A percentile compares a stretch with the other conserved stretches of the same genome.
phyloP scores from a whole-genome alignment of 2,888 invertebrate species.

The Sceliomorpha sp. region DNA sequence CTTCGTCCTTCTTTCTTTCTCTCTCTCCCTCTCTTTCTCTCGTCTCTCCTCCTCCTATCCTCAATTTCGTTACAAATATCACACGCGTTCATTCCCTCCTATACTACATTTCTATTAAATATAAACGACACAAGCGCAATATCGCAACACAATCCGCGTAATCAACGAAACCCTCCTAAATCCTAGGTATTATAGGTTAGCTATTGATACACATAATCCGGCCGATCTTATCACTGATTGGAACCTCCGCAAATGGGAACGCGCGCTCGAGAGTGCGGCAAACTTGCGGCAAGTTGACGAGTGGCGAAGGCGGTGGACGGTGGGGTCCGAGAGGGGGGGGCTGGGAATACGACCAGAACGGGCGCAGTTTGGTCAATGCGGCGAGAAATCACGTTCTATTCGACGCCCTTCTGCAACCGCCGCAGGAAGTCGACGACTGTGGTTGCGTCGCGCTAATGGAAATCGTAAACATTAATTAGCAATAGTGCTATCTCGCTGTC shows the following conservation, averaged over 20 bases:
- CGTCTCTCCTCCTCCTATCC: no score
- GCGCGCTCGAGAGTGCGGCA: conserved; percentile 6
- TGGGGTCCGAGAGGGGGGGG: no score
- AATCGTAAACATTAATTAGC: conserved; percentile 75
- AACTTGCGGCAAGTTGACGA: conserved; percentile 41
- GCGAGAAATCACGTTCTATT: conserved; percentile 53
- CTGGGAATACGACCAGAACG: no score
- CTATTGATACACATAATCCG: conserved; percentile 10
- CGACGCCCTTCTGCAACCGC: conserved; percentile 48
- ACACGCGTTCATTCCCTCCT: no score
- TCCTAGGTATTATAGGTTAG: neutral
- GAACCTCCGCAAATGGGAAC: conserved; percentile 33
- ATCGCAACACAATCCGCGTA: no score
- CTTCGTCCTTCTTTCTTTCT: no score
- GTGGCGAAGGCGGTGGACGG: no score
- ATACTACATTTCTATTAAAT: no score
- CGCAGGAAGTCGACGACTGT: conserved; percentile 66
- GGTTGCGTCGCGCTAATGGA: conserved; percentile 70
- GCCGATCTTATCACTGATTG: conserved; percentile 25
- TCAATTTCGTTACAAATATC: no score
- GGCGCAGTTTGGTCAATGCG: conserved; percentile 43
- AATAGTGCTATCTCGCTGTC: conserved; percentile 56
- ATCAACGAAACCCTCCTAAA: no score
- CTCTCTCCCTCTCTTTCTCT: no score
- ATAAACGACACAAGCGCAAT: no score